Evolutionary conservation across 2,888 invertebrate genomes (phyloP), one percentile per base, ranked within the genome.

Genomic region (Bibio marci): DNA sequence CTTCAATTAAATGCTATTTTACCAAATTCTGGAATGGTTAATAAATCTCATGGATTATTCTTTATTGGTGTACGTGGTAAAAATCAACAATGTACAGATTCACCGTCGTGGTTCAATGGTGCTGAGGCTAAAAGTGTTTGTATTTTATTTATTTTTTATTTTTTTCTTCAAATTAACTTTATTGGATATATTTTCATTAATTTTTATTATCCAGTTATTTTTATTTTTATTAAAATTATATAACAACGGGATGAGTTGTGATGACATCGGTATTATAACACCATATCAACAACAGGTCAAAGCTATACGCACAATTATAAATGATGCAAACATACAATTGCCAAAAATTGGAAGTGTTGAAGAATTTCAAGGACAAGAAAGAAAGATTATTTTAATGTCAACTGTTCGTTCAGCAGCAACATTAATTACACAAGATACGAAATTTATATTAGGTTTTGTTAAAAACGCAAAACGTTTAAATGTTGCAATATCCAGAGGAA

Each of bases 211-310:
- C 10, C 63, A 69, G 65, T 56, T 71, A 12, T 66, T 69, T 30
- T 45, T 70, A n/a, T 65, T 65, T 43, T 57, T 63, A 1, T 71
- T 58, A 56, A 71, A 74, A 47, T 59, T 91, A 2, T 79, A 79
- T 46, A 69, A 73, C 43, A 63, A 66, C 37, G 73, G 73, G 18
- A 52, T 87, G n/a, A 54, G 52, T 2, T 60, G 71, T 1, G 48
- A 53, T 26, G 51, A 51, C 37, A 60, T 95, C 52, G 95, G 94
- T 4, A 76, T 95, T 41, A 83, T 95, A 43, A 82, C 92, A 12
- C 94, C 94, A 0, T 95, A 95, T 54, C 63, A 79, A 43, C 86
- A 87, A 56, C 95, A 95, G 73, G 88, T 87, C 57, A 65, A 52
- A 37, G 47, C 22, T 6, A 22, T 22, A 6, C 22, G 22, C 8